A percentile compares a stretch with the other conserved stretches of the same genome.
Conservation (phyloP, 2,113 vertebrate species). For the Mola mola region DNA sequence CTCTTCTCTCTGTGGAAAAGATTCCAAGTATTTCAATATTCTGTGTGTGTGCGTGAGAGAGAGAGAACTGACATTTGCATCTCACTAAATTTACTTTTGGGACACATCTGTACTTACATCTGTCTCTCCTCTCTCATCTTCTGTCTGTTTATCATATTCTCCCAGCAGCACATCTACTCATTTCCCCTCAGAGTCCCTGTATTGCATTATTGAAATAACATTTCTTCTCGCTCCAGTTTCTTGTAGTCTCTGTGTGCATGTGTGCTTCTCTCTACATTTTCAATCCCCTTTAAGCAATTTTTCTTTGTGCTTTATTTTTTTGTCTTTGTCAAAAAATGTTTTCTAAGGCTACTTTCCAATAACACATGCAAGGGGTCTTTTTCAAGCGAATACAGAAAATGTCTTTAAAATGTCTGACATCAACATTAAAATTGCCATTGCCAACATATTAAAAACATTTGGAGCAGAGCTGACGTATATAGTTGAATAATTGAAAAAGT, state of each 20-base stretch:
- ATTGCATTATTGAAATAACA: conserved; percentile 50
- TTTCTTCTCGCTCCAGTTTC: background rate
- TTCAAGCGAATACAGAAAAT: too few species aligned
- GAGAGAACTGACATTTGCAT: conserved; percentile 9
- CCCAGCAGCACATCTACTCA: conserved; percentile 18
- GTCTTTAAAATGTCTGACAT: too few species aligned
- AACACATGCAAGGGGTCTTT: too few species aligned
- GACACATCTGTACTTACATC: conserved; percentile 27
- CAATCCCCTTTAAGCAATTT: conserved; percentile 10
- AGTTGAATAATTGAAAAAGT: too few species aligned
- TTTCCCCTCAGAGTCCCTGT: conserved; percentile 32
- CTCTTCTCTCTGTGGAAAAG: background rate
- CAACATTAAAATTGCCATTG: too few species aligned
- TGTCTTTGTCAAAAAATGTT: background rate
- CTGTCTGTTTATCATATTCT: conserved; percentile 36
- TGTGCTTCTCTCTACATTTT: background rate
- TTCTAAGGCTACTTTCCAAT: too few species aligned
- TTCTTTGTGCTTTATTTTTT: background rate
- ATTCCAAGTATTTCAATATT: background rate
- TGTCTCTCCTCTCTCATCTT: conserved; percentile 23
- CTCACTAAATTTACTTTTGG: conserved; percentile 31
- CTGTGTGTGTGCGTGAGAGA: background rate
- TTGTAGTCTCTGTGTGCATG: background rate
- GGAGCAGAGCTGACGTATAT: too few species aligned
- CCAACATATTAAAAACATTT: too few species aligned